Conservation (phyloP, 2,113 vertebrate genomes). For the Gobiocypris rarus region DNA sequence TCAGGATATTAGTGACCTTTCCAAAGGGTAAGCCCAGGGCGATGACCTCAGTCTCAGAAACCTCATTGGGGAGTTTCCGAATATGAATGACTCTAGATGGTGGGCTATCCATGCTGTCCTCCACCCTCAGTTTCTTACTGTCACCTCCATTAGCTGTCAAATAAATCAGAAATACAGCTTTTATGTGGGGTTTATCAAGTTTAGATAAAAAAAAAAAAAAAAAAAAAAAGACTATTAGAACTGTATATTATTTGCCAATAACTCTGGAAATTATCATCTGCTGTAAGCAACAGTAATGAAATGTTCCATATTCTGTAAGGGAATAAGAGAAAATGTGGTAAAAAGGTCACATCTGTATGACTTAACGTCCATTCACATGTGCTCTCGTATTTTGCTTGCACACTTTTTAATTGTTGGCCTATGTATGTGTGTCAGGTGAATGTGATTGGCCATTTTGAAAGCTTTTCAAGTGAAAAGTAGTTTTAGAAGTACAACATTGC, state of each 20-base stretch:
- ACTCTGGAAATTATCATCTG: neutral
- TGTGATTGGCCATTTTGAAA: neutral
- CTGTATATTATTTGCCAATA: neutral
- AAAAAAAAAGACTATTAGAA: too few species aligned
- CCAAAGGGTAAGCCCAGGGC: constrained; percentile 97
- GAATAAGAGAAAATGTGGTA: neutral
- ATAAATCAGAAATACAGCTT: neutral
- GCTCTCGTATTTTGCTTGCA: neutral
- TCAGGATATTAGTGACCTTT: constrained; percentile 98
- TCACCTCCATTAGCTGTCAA: constrained; percentile 94
- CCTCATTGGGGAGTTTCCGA: constrained; percentile 95
- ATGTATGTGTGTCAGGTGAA: neutral
- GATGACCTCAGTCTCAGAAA: constrained; percentile 98
- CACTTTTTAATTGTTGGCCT: neutral
- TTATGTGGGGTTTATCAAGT: neutral
- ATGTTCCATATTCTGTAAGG: neutral
- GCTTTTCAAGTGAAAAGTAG: neutral
- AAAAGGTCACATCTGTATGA: neutral
- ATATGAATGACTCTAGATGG: constrained; percentile 98
- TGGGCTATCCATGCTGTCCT: constrained; percentile 90
- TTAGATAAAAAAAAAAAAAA: neutral
- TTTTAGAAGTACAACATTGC: neutral
- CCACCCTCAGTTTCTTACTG: constrained; percentile 96
- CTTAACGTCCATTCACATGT: neutral
- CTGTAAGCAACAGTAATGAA: neutral